Evolutionary conservation across 2,113 vertebrate species (phyloP).

Genomic region (Alectura lathami): DNA sequence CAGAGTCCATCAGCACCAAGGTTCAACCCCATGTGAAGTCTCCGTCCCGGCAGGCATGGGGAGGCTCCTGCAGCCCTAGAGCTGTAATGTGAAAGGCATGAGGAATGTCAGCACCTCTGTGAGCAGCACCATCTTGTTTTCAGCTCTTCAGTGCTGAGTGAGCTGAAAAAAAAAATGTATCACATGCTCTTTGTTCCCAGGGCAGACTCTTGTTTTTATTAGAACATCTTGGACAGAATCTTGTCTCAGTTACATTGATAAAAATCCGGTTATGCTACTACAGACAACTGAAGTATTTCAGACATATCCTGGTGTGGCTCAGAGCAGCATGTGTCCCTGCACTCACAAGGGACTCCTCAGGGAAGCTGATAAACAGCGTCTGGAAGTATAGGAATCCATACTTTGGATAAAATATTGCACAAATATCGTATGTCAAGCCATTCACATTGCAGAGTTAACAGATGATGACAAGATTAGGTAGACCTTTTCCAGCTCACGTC

Average conservation of each 20-base stretch:
- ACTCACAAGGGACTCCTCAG: neutral
- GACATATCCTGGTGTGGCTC: neutral
- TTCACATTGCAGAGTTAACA: neutral
- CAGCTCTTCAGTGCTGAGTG: neutral
- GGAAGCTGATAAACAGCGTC: neutral
- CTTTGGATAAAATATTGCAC: neutral
- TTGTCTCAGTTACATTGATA: neutral
- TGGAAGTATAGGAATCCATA: neutral
- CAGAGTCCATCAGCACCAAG: neutral
- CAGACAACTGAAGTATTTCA: neutral
- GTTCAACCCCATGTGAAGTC: neutral
- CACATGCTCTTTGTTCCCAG: constrained; percentile 24
- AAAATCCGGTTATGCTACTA: constrained; percentile 45
- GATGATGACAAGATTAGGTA: constrained; percentile 20
- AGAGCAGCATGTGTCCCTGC: neutral
- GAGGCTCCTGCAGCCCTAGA: neutral
- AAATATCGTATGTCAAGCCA: neutral
- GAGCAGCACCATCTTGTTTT: neutral
- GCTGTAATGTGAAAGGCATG: neutral
- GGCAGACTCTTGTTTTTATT: constrained; percentile 40
- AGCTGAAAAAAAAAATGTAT: neutral
- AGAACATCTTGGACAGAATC: constrained; percentile 42
- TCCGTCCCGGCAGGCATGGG: neutral
- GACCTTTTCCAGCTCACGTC: neutral
- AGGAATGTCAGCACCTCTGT: neutral